Base-by-base conservation (phyloP, 2,113 vertebrate species). In the Anoplopoma fimbria region DNA sequence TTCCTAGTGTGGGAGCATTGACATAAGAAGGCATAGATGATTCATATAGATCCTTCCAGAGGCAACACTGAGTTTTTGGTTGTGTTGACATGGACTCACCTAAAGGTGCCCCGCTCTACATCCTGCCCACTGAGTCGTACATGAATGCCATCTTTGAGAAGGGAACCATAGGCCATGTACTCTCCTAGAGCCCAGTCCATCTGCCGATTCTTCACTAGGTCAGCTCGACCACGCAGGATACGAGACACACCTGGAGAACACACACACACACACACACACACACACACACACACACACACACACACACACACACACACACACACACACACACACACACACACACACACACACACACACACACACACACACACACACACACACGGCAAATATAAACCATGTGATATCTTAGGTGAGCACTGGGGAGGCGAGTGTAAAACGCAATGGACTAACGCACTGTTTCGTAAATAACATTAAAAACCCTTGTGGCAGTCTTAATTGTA, bases 181-280 rank as follows among this genome's bases (percentile, higher is more conserved):
- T 98, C 97, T 0, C 96, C 97, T 55, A 99, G 93, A 6, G 97
- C 97, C 97, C 97, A 99, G 92, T 98, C 97, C 77, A 98, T 95
- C 0, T 94, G 96, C 7, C 96, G 93, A 69, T 95, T 97, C 81
- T 95, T 96, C 72, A 97, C 96, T 68, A 91, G 85, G n/a, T 86
- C 87, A 33, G 85, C 79, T 53, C 87, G 80, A 38, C 87, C 75
- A n/a, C 96, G 96, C 79, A 99, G 92, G 77, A 98, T 97, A 7
- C 96, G 96, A 65, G 95, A 96, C 82, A 98, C 87, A 69, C 97
- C 97, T 98, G 92, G 36, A 67, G 82, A 75, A 73, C 23, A 82
- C 61, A 73, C 68, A 72, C 34, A 82, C 42, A 82, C 47, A 83
- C 23, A 65, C 29, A 96, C 82, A 98, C 87, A 69, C 97, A 76